Percentiles rank a stretch among this genome's conserved stretches.
Conservation (phyloP, 2,888 invertebrate genomes). For the Yponomeuta sedellus region DNA sequence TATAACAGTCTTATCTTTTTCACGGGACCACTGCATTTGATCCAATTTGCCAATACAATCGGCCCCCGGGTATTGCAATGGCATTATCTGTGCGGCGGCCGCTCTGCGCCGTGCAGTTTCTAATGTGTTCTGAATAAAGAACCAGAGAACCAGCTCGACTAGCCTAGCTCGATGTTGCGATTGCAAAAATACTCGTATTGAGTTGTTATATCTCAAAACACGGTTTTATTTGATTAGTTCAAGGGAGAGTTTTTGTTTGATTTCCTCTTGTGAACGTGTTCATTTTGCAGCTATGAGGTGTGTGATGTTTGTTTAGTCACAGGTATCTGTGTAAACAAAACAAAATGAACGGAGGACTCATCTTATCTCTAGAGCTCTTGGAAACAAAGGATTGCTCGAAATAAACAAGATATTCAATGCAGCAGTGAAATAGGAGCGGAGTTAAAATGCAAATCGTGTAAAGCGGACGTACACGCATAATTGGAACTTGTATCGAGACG, state of each 20-base stretch:
- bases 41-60: slow-evolving; percentile 77
- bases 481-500: slow-evolving; percentile 64
- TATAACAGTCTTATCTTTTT: slow-evolving; percentile 69
- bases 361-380: neutral
- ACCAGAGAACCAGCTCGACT: slow-evolving; percentile 31
- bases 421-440: slow-evolving; percentile 16
- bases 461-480: slow-evolving; percentile 58
- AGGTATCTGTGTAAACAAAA: neutral
- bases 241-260: neutral
- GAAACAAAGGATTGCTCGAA: no score
- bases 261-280: neutral
- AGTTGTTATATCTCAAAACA: slow-evolving; percentile 14
- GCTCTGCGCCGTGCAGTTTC: slow-evolving; percentile 43
- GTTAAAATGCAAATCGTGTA: slow-evolving; percentile 47
- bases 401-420: no score
- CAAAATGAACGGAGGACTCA: neutral
- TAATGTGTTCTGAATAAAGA: slow-evolving; percentile 60
- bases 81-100: slow-evolving; percentile 65
- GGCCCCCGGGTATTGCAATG: slow-evolving; percentile 71
- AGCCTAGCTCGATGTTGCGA: slow-evolving; percentile 31
- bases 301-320: neutral
- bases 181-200: neutral
- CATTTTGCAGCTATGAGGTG: neutral
- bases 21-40: slow-evolving; percentile 73
- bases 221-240: neutral